These are phyloP conservation scores for Nudaria mundana DNA, from an alignment of 2,888 invertebrate species.

Conservation along the genomic window DNA sequence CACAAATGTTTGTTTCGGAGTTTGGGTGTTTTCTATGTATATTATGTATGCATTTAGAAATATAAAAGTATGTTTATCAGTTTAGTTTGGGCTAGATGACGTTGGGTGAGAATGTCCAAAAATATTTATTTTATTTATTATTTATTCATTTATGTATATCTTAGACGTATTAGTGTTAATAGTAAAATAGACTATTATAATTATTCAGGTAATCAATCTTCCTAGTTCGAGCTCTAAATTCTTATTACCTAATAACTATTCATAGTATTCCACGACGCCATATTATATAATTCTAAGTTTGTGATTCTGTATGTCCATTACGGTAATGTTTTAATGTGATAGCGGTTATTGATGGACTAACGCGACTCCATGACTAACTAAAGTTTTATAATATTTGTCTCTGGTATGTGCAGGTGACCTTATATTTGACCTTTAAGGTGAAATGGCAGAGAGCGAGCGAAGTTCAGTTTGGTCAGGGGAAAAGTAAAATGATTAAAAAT, in stretches of 20 bases:
- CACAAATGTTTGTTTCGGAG: too few species aligned
- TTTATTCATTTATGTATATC: background rate
- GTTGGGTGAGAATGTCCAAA: too few species aligned
- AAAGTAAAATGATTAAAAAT: too few species aligned
- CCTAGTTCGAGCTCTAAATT: constrained; percentile 1
- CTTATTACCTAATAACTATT: constrained; percentile 7
- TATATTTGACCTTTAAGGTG: too few species aligned
- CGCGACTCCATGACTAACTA: background rate
- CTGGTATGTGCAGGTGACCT: too few species aligned
- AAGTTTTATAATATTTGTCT: background rate
- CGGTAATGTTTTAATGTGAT: constrained; percentile 1
- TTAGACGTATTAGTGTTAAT: background rate
- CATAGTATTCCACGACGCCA: background rate
- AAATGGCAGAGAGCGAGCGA: too few species aligned
- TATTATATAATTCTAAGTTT: constrained; percentile 5
- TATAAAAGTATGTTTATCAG: too few species aligned
- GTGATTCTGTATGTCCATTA: constrained; percentile 9
- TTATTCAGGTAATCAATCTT: constrained; percentile 10
- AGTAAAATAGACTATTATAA: constrained; percentile 2
- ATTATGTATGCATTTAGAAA: too few species aligned
- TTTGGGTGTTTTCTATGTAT: too few species aligned
- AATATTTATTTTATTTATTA: background rate
- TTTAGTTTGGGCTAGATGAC: too few species aligned
- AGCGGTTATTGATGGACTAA: constrained; percentile 2
- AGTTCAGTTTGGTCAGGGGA: too few species aligned